Conservation (phyloP, 2,797 vertebrate genomes). For the Myripristis murdjan region DNA sequence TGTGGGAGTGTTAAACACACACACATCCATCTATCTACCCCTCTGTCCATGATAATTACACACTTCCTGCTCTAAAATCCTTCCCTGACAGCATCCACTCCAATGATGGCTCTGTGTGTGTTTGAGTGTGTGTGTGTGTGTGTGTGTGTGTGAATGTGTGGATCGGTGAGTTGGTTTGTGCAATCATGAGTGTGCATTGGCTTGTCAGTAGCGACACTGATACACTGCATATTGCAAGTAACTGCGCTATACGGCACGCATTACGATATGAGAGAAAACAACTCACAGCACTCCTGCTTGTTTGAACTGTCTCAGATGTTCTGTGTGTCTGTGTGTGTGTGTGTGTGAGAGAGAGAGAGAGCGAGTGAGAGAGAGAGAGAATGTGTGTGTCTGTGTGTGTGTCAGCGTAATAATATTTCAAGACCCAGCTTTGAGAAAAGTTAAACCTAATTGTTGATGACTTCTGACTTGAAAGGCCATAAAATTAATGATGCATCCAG, state of each 20-base stretch:
- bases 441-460: neutral
- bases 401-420: neutral
- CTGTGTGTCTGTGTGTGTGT: neutral
- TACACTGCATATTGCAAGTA: conserved; percentile 11
- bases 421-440: neutral
- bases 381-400: too few species aligned
- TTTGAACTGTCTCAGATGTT: conserved; percentile 23
- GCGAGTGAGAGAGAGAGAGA: too few species aligned
- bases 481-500: neutral
- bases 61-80: conserved; percentile 77
- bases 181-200: conserved; percentile 8
- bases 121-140: conserved; percentile 26
- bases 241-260: conserved; percentile 9
- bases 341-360: conserved; percentile 22
- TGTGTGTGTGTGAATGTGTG: conserved; percentile 22
- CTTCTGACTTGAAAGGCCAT: neutral
- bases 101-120: conserved; percentile 55
- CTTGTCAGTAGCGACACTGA: conserved; percentile 30
- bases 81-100: conserved; percentile 66
- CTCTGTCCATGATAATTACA: conserved; percentile 79
- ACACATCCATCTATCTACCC: conserved; percentile 78
- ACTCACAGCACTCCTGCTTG: neutral
- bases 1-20: conserved; percentile 82
- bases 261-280: conserved; percentile 22
- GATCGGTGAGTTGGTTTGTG: conserved; percentile 20